Percentiles rank a stretch among this genome's conserved stretches.
Evolutionary conservation across 2,113 vertebrate genomes (phyloP).

Genomic region (Phyllostomus hastatus): DNA sequence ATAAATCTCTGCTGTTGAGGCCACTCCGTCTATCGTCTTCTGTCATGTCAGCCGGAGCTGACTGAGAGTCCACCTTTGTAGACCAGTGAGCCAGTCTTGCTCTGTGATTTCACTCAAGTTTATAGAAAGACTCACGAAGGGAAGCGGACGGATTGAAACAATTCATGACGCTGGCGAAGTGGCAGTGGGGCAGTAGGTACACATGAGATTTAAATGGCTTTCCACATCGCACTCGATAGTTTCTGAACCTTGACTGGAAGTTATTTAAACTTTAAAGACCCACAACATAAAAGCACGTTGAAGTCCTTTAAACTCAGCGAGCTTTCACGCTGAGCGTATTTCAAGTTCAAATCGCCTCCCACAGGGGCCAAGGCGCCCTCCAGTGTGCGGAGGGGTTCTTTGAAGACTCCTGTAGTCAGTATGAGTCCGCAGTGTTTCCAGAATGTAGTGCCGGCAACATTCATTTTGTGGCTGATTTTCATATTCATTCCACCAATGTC

Average conservation of each 20-base stretch:
- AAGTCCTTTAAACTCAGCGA: conserved; percentile 67
- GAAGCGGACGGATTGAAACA: conserved; percentile 26
- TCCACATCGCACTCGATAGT: conserved; percentile 22
- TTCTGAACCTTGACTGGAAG: conserved; percentile 64
- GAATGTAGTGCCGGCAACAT: not conserved
- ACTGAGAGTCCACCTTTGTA: not conserved
- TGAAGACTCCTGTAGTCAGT: conserved; percentile 40
- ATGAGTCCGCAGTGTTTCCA: not conserved
- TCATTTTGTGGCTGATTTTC: conserved; percentile 33
- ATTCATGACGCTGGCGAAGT: not conserved
- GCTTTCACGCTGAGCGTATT: conserved; percentile 54
- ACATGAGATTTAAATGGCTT: conserved; percentile 50
- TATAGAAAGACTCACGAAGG: not conserved
- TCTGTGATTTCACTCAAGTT: conserved; percentile 35
- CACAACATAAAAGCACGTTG: conserved; percentile 60
- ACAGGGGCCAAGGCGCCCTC: conserved; percentile 14
- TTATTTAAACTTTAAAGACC: conserved; percentile 70
- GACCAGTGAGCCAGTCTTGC: not conserved
- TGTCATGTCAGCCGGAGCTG: not conserved
- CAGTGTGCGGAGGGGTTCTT: not conserved
- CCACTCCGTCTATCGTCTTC: not conserved
- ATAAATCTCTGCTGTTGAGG: not conserved
- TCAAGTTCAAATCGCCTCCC: conserved; percentile 68
- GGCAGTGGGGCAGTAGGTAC: not conserved
- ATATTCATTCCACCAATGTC: not conserved